Conservation (phyloP, 2,888 invertebrate species). For the Gymnoscelis rufifasciata region DNA sequence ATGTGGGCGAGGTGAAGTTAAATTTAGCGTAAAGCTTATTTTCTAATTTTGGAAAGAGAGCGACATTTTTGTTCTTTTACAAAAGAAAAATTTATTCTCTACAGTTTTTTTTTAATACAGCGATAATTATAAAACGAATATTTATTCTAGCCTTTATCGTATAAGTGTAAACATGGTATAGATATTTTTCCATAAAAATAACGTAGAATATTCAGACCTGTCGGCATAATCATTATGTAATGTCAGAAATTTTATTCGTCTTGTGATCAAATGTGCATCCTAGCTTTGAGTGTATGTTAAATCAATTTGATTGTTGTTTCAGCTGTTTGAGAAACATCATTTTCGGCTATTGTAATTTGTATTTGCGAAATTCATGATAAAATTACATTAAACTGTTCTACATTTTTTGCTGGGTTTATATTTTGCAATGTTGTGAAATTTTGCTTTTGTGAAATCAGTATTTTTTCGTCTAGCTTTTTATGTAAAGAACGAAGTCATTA, state of each 20-base stretch:
- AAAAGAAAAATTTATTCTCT: no score
- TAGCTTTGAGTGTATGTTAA: constrained; percentile 50
- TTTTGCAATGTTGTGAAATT: constrained; percentile 27
- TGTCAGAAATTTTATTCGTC: background rate
- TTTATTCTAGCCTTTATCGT: no score
- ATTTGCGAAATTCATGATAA: constrained; percentile 57
- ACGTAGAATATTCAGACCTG: constrained; percentile 5
- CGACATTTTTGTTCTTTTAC: no score
- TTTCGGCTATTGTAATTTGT: constrained; percentile 64
- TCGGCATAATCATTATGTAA: background rate
- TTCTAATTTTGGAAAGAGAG: no score
- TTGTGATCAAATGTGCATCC: constrained; percentile 29
- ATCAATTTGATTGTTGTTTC: constrained; percentile 62
- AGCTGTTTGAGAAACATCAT: constrained; percentile 38
- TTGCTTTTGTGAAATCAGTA: constrained; percentile 31
- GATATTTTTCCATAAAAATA: no score
- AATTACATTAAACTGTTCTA: constrained; percentile 39
- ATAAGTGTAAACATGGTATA: no score
- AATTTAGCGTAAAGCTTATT: no score
- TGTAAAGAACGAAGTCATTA: no score
- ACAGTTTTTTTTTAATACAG: no score
- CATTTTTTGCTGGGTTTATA: constrained; percentile 41
- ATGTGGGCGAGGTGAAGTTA: no score
- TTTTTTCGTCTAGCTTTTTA: constrained; percentile 16
- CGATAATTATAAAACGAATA: no score